These are phyloP conservation scores for Brenthis hecate DNA, from an alignment of 2,888 invertebrate genomes.

Conservation along the genomic window DNA sequence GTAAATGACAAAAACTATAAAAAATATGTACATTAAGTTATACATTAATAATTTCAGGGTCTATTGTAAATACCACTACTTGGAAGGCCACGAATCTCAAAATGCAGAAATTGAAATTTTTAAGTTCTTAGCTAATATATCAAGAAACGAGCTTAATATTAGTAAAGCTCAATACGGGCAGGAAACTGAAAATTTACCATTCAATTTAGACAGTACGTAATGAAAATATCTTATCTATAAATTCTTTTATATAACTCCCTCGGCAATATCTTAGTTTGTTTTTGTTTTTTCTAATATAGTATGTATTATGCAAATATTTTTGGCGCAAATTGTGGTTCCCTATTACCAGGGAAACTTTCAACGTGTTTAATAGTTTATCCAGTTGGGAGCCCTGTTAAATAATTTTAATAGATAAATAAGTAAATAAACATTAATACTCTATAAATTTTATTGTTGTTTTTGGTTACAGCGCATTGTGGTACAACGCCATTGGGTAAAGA, in stretches of 20 bases:
- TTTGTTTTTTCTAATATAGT: no score
- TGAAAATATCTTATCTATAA: neutral
- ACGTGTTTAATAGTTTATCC: no score
- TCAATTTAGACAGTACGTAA: constrained; percentile 60
- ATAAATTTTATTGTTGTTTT: neutral
- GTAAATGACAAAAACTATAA: no score
- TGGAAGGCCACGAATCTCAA: constrained; percentile 88
- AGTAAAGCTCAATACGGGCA: constrained; percentile 68
- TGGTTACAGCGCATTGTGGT: constrained; percentile 84
- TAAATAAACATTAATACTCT: no score
- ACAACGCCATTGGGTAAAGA: constrained; percentile 83
- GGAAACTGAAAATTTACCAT: constrained; percentile 50
- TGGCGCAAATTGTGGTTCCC: no score
- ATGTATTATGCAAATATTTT: no score
- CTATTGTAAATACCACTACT: constrained; percentile 93
- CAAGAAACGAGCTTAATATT: constrained; percentile 69
- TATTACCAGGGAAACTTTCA: no score
- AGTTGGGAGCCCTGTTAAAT: no score
- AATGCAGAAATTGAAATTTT: constrained; percentile 88
- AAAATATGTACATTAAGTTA: no score
- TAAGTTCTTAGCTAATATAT: constrained; percentile 88
- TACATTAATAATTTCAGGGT: constrained; percentile 81
- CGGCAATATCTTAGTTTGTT: no score
- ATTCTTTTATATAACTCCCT: no score
- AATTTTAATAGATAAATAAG: no score